Conservation (phyloP, 2,888 invertebrate species). For the Timema podura region DNA sequence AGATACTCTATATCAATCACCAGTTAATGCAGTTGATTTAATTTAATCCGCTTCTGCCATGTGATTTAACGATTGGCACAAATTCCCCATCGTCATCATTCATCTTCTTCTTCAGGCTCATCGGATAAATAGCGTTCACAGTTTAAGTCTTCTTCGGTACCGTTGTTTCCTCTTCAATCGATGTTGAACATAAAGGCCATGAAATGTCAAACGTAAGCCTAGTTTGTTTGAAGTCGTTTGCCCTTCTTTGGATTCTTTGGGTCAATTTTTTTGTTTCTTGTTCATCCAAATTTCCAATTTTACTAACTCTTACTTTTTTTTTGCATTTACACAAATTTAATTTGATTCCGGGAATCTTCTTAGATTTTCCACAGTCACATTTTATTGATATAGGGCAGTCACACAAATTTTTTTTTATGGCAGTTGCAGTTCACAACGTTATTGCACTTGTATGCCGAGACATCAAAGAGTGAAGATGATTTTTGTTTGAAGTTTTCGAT, state of each 20-base stretch:
- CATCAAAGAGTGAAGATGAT: too few species aligned
- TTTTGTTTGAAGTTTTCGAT: too few species aligned
- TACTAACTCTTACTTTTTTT: background rate
- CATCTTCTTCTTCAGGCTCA: background rate
- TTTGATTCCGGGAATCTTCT: too few species aligned
- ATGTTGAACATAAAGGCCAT: background rate
- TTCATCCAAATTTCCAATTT: background rate
- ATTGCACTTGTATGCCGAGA: too few species aligned
- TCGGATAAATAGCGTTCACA: background rate
- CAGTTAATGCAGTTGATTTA: background rate
- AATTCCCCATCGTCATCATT: background rate
- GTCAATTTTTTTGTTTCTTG: background rate
- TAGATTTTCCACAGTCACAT: too few species aligned
- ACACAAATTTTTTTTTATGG: too few species aligned
- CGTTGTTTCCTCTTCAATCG: too few species aligned
- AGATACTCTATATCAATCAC: too few species aligned
- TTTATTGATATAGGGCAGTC: too few species aligned
- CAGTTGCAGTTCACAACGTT: too few species aligned
- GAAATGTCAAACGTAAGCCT: background rate
- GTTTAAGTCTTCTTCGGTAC: background rate
- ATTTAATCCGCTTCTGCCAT: background rate
- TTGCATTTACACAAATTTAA: background rate
- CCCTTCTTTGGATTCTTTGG: background rate
- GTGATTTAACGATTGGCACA: background rate
- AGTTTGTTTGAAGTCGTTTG: background rate